A percentile compares a stretch with the other conserved stretches of the same genome.
These are phyloP conservation scores for Drosophila repletoides DNA, from an alignment of 1,140 invertebrate genomes.

Conservation along the genomic window DNA sequence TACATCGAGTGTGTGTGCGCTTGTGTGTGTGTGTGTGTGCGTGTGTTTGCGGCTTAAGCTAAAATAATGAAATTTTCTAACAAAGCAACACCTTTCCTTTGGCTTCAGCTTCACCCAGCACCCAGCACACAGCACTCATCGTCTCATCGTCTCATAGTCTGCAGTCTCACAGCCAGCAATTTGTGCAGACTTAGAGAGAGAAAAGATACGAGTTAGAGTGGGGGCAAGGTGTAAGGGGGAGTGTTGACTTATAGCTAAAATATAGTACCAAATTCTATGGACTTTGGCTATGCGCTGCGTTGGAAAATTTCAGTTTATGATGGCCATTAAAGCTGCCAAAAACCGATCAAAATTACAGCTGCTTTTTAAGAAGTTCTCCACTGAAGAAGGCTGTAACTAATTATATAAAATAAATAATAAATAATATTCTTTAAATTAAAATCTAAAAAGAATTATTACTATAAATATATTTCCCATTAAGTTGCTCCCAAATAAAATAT, in stretches of 20 bases:
- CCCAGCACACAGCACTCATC: too few relatives aligned
- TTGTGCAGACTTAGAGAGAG: slow-evolving; percentile 61
- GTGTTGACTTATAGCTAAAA: slow-evolving; percentile 12
- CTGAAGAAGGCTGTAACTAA: too few relatives aligned
- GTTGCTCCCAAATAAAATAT: too few relatives aligned
- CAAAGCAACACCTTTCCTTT: slow-evolving; percentile 74
- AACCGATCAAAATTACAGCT: slow-evolving; percentile 2
- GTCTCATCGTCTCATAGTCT: too few relatives aligned
- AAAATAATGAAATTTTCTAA: slow-evolving; percentile 80
- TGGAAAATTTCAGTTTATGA: slow-evolving; percentile 4
- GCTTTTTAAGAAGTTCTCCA: too few relatives aligned
- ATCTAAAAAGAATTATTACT: too few relatives aligned
- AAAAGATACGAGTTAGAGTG: slow-evolving; percentile 1
- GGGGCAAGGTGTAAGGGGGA: background rate
- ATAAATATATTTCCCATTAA: too few relatives aligned
- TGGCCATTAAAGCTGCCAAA: slow-evolving; percentile 1
- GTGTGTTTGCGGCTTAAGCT: slow-evolving; percentile 60
- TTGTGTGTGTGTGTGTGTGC: background rate
- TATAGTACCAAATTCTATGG: slow-evolving; percentile 7
- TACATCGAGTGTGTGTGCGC: background rate
- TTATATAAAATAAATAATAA: too few relatives aligned
- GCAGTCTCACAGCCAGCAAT: slow-evolving; percentile 55
- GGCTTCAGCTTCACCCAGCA: slow-evolving; percentile 28
- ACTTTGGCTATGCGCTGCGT: slow-evolving; percentile 14
- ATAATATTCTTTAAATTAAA: too few relatives aligned